Base-by-base conservation (phyloP, 2,888 invertebrate genomes). In the Theodoxus fluviatilis region DNA sequence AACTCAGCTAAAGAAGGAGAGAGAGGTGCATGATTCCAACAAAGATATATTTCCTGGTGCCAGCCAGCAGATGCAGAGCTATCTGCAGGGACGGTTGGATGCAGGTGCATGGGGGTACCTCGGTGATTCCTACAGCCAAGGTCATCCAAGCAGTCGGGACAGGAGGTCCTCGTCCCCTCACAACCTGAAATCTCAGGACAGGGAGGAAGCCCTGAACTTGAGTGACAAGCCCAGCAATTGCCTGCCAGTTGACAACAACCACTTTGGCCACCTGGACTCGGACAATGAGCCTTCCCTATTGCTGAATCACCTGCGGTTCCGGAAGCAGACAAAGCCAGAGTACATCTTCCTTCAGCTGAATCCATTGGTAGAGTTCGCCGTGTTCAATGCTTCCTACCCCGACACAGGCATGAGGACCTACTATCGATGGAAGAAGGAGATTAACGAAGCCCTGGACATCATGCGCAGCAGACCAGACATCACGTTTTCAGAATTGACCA, bases 351-450 rank as follows among this genome's bases (percentile, higher is more conserved):
- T 76, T 31, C 71, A 75, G n/a, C 65, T 74, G 55, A 74, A 76
- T 68, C 75, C 76, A 15, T 73, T 71, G 57, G 72, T 75, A 70
- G 73, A 74, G 25, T 75, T 69, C 40, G 63, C 66, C 9, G 73
- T 75, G 47, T 71, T 76, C 49, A 43, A 63, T 12, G 28, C 63
- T 18, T 71, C 69, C 55, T 76, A 73, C 57, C 74, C 75, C 47
- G 66, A 49, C 22, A 66, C 75, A 9, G 59, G 72, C 3, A 66
- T 68, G 25, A 49, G 71, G 28, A 74, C 75, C 25, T 76, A 75
- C 68, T 71, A 73, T 55, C 65, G 72, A 18, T 76, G 76, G 76
- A 75, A 75, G 40, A 67, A 67, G 65, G 76, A 76, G 61, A 73
- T 72, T 22, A 66, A 71, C 9, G 72, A 76, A 55, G 71, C 73